A percentile compares a stretch with the other conserved stretches of the same genome.
Conservation (phyloP, 2,888 invertebrate species). For the Tipula vernalis region DNA sequence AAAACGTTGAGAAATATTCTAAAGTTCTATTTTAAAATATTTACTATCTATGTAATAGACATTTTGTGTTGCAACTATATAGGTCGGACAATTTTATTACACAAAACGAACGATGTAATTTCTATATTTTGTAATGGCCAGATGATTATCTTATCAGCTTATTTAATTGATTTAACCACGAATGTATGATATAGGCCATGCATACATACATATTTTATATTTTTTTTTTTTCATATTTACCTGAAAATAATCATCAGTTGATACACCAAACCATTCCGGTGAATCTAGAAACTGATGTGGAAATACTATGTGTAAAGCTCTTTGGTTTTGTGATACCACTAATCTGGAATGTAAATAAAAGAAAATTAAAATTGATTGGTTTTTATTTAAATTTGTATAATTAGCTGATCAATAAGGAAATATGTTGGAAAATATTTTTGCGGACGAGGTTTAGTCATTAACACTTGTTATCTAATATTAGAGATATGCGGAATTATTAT, state of each 20-base stretch:
- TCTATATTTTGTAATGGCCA: too few relatives aligned
- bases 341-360: constrained; percentile 40
- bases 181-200: too few relatives aligned
- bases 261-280: constrained; percentile 82
- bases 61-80: background rate
- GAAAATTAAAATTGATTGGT: background rate
- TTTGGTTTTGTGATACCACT: constrained; percentile 73
- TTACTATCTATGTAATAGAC: background rate
- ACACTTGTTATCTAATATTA: background rate
- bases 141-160: too few relatives aligned
- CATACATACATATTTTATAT: background rate
- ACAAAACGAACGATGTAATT: too few relatives aligned
- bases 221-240: constrained; percentile 33
- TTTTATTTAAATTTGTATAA: background rate
- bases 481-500: background rate
- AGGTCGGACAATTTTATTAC: background rate
- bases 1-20: background rate
- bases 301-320: constrained; percentile 73
- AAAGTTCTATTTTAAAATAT: background rate
- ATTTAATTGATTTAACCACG: background rate
- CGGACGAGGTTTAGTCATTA: background rate
- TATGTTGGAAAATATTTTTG: background rate
- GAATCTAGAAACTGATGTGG: constrained; percentile 81
- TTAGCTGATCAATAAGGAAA: background rate
- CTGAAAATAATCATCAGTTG: constrained; percentile 76